Evolutionary conservation across 2,888 invertebrate species (phyloP), one percentile per base, ranked within the genome.

Genomic region (Drosophila neoperkinsi): DNA sequence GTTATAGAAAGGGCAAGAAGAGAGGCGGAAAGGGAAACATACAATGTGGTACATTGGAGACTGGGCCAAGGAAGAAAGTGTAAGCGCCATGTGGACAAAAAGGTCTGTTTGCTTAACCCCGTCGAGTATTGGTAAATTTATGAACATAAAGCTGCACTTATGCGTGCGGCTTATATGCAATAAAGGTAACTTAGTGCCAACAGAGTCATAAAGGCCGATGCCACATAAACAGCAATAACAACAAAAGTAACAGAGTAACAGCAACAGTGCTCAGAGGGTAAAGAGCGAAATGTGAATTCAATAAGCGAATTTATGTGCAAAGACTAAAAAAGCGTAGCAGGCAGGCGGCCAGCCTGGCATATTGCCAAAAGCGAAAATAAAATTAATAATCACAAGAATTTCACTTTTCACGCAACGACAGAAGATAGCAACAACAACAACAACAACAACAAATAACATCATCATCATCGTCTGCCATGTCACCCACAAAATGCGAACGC

Each of bases 371-470:
- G 82, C 89, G 89, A 90, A 90, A 88, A 86, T 82, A 90, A 88
- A 89, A 90, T 88, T 90, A 88, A 90, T 88, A 88, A 90, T 90
- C 89, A 77, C 82, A 88, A 90, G 90, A 88, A 88, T 88, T 88
- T 88, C 88, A 89, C 88, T 88, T 88, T 88, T 88, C 89, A 84
- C 84, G 81, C 86, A 88, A 74, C 84, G 89, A 67, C 79, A 85
- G 64, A 55, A 74, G 56, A 36, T 79, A 69, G 41, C 77, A 74
- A 21, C 82, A 69, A 41, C 76, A 73, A 21, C 75, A 74, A 34
- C 75, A 66, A n/a, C 63, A 69, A 2, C 65, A 38, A 3, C 66
- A 34, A 50, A 9, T 59, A 70, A 38, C 77, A 74, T 57, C 81
- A 68, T 66, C 73, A 68, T 69, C 77, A 66, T 62, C 83, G 62